Evolutionary conservation across 2,888 invertebrate species (phyloP), one percentile per base, ranked within the genome.

Genomic region (Ceramica pisi): DNA sequence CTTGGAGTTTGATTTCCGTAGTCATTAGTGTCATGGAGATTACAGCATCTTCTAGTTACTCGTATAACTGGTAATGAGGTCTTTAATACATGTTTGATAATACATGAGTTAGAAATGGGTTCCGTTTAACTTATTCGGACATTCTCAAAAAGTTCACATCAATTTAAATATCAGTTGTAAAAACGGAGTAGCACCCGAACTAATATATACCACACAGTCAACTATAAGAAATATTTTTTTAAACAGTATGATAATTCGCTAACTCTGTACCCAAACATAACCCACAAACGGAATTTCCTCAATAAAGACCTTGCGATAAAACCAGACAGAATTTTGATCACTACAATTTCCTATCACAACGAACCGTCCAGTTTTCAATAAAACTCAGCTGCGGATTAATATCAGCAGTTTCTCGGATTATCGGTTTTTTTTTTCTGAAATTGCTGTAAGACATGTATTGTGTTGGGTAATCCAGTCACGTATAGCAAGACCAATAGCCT

Each of bases 401-500:
- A 81, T 75, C 68, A 78, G 67, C 69, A 64, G 41, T 80, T 77
- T 73, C 80, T 72, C 51, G 51, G 61, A 77, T 64, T 80, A 84
- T 82, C 79, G 76, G 70, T 64, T 50, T 74, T 82, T 84, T 80
- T 84, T 83, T 75, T 82, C 67, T 79, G 77, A 84, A 86, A 87
- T 85, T 84, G 80, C 75, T 83, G 57, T 63, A 67, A 83, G 77
- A 68, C 85, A 88, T 88, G 87, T 87, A 83, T 81, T 75, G 71
- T 78, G 75, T 89, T 86, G 73, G 75, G 23, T 60, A 87, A 71
- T 73, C 80, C 21, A 61, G 81, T 84, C 89, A 89, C 89, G 89
- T 88, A 71, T 66, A 44, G 53, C 63, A 68, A 78, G 76, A 78
- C 75, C 82, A 80, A 83, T 81, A 78, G 75, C 72, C 67, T 71